Evolutionary conservation across 2,888 invertebrate genomes (phyloP).

Genomic region (Dromius quadrimaculatus): DNA sequence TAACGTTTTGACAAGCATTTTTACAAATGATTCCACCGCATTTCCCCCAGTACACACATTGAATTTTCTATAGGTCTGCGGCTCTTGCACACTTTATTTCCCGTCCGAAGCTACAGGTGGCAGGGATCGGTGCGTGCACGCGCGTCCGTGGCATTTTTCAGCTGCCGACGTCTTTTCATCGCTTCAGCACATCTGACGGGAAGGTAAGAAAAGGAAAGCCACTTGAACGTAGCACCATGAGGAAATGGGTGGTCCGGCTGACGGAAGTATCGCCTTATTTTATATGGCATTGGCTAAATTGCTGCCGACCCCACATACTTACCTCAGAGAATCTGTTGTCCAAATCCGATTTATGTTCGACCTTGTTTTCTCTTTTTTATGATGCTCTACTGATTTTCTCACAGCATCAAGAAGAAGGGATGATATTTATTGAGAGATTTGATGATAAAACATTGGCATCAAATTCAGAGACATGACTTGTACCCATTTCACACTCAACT

Average conservation of each 20-base stretch:
- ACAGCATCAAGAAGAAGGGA: not conserved
- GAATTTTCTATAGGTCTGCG: slow-evolving; percentile 53
- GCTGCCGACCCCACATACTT: not conserved
- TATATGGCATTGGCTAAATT: slow-evolving; percentile 40
- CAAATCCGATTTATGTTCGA: slow-evolving; percentile 40
- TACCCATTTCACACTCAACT: too few relatives aligned
- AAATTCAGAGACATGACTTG: too few relatives aligned
- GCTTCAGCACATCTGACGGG: slow-evolving; percentile 49
- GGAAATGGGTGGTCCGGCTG: slow-evolving; percentile 5
- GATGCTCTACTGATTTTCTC: too few relatives aligned
- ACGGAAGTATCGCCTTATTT: slow-evolving; percentile 48
- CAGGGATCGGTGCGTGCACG: slow-evolving; percentile 50
- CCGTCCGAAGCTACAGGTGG: slow-evolving; percentile 62
- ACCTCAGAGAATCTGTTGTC: slow-evolving; percentile 3
- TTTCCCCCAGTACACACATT: slow-evolving; percentile 58
- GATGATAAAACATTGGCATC: too few relatives aligned
- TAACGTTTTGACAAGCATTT: slow-evolving; percentile 62
- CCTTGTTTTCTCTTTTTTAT: slow-evolving; percentile 10
- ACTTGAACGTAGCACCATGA: slow-evolving; percentile 1
- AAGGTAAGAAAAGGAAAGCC: slow-evolving; percentile 34
- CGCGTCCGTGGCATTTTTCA: slow-evolving; percentile 65
- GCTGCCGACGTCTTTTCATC: slow-evolving; percentile 60
- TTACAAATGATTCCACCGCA: slow-evolving; percentile 65
- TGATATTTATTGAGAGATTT: too few relatives aligned
- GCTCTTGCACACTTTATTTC: slow-evolving; percentile 55